Evolutionary conservation across 2,113 vertebrate genomes (phyloP), one percentile per base, ranked within the genome.

Genomic region (Regulus satrapa): DNA sequence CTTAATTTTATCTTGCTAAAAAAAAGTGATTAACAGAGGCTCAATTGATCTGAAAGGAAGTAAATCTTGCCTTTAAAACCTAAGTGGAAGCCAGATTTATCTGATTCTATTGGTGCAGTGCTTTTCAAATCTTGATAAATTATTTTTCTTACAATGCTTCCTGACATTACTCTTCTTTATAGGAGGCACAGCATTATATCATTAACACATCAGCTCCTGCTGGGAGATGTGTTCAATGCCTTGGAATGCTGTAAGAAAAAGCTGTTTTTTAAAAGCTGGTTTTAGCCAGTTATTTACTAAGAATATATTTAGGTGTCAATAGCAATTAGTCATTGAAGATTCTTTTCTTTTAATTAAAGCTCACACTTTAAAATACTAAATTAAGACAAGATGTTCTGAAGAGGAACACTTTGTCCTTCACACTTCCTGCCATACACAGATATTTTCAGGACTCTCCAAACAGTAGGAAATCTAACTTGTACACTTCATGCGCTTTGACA

Each of bases 301-400:
- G 45, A 81, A 64, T 85, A 72, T 95, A 95, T 91, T 95, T 94
- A 79, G 36, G 14, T 82, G 85, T 89, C 80, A 89, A 78, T 48
- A 61, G 26, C 86, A 92, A 92, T 92, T 94, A 87, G 55, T 91
- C 86, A 78, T 10, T 87, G 48, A 85, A 79, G 28, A 21, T 55
- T 49, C 72, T 84, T 92, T 81, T 34, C 34, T 79, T 87, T 86
- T 95, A 95, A 95, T 97, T 95, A 95, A 94, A 91, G 25, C 20
- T 89, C 41, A 85, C 66, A 87, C 74, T 92, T 91, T 76, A 89
- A 92, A 87, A 86, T 18, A 69, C 23, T 87, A 95, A 91, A 97
- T 95, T 84, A 91, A 62, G 66, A 75, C 38, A 82, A 94, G 38
- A 18, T 14, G 1, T 79, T 95, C 36, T 96, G 69, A 92, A 87